Evolutionary conservation across 2,797 vertebrate species (phyloP), one percentile per base, ranked within the genome.

Genomic region (Valencia hispanica): DNA sequence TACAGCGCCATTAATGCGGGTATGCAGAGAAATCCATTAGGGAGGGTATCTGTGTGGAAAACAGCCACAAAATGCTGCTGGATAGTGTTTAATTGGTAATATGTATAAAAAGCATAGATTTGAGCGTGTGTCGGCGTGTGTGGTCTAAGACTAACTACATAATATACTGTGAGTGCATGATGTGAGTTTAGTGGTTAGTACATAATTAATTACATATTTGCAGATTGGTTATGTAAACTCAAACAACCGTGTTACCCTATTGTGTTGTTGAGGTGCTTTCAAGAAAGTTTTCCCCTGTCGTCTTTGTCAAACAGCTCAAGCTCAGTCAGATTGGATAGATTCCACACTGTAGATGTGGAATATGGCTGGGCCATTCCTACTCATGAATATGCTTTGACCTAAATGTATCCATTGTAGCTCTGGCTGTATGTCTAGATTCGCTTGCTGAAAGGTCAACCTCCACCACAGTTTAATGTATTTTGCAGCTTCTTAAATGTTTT

Each of bases 41-140:
- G 39, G 70, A 48, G 68, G 73, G 47, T 77, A 76, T 83, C 79
- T 86, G 86, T 70, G 76, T 11, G 83, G 48, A 74, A 83, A 83
- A 73, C 72, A 81, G 85, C 77, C 78, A 72, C 79, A 74, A 20
- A 59, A 47, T 59, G 73, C 80, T 63, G 76, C 70, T 75, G 74
- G 84, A 86, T 86, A 85, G 81, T 77, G 84, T 87, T 86, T 84
- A 86, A 92, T 81, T 76, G 72, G 41, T 61, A 85, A 76, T 77
- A 82, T 79, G 87, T 90, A 88, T 69, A 85, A 12, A 73, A 65
- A 82, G 59, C 78, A 47, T 65, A 22, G 61, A 65, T 65, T 10
- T 32, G 72, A 20, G 70, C 43, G 30, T 68, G 69, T 14, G 47
- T 59, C 61, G 14, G 55, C 72, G 72, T 70, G 78, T 55, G 48